phyloP scores from a whole-genome alignment of 2,797 vertebrate species.

The Delichon dasypus region DNA sequence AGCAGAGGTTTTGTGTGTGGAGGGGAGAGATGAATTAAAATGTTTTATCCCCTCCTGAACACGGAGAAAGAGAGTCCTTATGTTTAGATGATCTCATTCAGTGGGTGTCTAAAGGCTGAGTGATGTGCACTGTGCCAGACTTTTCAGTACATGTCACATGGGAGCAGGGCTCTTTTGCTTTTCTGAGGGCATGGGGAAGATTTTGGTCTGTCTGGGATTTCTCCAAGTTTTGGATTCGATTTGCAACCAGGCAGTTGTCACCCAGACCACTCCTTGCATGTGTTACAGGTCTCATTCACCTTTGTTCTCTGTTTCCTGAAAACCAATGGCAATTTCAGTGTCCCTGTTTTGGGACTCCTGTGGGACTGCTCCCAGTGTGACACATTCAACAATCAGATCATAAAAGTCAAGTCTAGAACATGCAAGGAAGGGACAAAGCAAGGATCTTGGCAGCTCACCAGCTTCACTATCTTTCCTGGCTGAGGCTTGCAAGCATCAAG shows the following conservation, averaged over 20 bases:
- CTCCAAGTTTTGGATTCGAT: not conserved
- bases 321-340: not conserved
- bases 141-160: not conserved
- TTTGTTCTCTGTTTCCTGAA: not conserved
- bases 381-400: not conserved
- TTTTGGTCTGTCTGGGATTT: not conserved
- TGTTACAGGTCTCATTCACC: not conserved
- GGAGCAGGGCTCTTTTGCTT: not conserved
- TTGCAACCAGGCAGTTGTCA: not conserved
- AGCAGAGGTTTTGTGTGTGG: slow-evolving; percentile 13
- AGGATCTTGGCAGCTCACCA: slow-evolving; percentile 48
- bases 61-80: not conserved
- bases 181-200: not conserved
- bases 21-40: slow-evolving; percentile 32
- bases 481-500: slow-evolving; percentile 53
- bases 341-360: not conserved
- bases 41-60: slow-evolving; percentile 9
- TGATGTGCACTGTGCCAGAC: not conserved
- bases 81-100: slow-evolving; percentile 27
- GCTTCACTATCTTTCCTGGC: slow-evolving; percentile 41
- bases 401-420: not conserved
- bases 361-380: not conserved
- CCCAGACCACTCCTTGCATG: not conserved
- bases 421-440: slow-evolving; percentile 17
- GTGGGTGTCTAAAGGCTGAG: not conserved